Conservation (phyloP, 2,888 invertebrate species). For the Nomada fucata region DNA sequence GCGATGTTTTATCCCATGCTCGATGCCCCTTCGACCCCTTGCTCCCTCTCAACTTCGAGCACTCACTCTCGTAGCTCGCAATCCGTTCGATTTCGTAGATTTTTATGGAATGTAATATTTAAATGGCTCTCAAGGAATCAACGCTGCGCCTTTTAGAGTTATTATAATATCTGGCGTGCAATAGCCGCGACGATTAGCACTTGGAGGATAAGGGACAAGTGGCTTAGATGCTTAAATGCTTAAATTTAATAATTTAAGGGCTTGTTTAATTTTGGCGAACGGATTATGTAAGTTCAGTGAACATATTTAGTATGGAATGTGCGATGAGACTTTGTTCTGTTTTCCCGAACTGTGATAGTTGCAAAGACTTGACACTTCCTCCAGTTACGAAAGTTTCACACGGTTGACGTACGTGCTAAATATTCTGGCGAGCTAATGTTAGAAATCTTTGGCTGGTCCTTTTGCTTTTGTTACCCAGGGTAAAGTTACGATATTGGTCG, state of each 20-base stretch:
- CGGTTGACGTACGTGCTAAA: not conserved
- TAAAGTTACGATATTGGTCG: no score
- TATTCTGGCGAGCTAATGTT: not conserved
- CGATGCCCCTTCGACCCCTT: constrained; percentile 51
- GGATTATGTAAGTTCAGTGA: not conserved
- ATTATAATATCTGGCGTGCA: no score
- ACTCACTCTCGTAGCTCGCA: constrained; percentile 34
- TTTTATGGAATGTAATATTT: not conserved
- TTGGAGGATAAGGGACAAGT: no score
- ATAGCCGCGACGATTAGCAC: no score
- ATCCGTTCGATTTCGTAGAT: constrained; percentile 3
- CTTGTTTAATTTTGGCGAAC: not conserved
- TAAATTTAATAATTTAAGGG: no score
- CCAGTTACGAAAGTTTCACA: not conserved
- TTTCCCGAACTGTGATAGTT: not conserved
- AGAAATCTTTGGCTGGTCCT: not conserved
- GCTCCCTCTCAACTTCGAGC: constrained; percentile 40
- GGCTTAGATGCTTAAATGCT: no score
- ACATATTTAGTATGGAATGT: constrained; percentile 5
- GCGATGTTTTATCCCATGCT: constrained; percentile 56
- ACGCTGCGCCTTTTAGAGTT: not conserved
- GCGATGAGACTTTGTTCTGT: not conserved
- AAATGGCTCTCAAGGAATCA: not conserved
- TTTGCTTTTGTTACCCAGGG: not conserved
- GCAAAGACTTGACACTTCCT: not conserved